phyloP scores from a whole-genome alignment of 2,113 vertebrate species.

The Crotalus helleri region DNA sequence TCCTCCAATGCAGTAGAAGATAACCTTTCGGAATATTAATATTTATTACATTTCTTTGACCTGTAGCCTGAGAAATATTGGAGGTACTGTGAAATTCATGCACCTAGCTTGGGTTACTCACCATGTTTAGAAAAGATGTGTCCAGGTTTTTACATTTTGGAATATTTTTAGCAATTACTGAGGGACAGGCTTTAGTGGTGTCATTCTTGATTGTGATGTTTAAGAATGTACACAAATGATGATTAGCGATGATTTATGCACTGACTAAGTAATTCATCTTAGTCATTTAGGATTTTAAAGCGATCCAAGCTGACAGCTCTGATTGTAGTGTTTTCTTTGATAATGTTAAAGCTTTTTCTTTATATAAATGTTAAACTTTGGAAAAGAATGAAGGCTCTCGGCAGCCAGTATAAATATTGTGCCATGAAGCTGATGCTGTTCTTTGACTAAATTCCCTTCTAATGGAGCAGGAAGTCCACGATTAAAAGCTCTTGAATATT shows the following conservation, averaged over 20 bases:
- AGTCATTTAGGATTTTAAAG: conserved; percentile 54
- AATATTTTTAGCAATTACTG: conserved; percentile 71
- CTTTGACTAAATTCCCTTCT: conserved; percentile 25
- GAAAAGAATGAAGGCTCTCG: conserved; percentile 26
- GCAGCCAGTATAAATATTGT: conserved; percentile 21
- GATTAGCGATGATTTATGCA: conserved; percentile 69
- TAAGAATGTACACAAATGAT: conserved; percentile 62
- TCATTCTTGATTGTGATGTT: conserved; percentile 57
- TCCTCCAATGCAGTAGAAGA: neutral
- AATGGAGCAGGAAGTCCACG: neutral
- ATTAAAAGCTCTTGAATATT: conserved; percentile 29
- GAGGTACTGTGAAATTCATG: conserved; percentile 60
- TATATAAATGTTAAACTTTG: conserved; percentile 34
- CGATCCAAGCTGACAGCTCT: conserved; percentile 51
- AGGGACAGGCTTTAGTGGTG: conserved; percentile 55
- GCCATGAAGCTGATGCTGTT: conserved; percentile 6
- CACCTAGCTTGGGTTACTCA: conserved; percentile 43
- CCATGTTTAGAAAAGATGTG: conserved; percentile 35
- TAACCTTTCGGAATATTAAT: conserved; percentile 61
- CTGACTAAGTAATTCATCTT: conserved; percentile 66
- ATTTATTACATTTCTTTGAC: conserved; percentile 63
- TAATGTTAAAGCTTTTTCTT: conserved; percentile 44
- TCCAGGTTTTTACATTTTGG: conserved; percentile 71
- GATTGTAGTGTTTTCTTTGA: conserved; percentile 51
- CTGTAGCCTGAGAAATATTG: conserved; percentile 60